Conservation (phyloP, 2,797 vertebrate species). For the Coilia nasus region DNA sequence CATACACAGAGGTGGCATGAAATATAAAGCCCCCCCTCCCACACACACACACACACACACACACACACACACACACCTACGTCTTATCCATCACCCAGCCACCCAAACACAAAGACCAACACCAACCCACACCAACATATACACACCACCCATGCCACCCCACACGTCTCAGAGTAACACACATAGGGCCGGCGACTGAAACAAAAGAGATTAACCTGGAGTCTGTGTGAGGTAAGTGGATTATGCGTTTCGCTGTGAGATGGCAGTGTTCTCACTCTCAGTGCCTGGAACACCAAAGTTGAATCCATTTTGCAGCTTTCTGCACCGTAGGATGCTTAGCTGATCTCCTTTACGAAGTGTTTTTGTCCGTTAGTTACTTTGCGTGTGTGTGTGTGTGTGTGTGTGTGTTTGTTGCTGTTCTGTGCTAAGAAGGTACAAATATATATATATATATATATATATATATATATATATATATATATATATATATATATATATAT, state of each 20-base stretch:
- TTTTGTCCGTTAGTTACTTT: too few species aligned
- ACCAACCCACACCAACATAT: too few species aligned
- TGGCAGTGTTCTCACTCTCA: neutral
- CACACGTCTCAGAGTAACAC: neutral
- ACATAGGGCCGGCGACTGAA: neutral
- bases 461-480: too few species aligned
- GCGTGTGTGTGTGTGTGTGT: too few species aligned
- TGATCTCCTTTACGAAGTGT: neutral
- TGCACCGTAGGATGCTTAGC: neutral
- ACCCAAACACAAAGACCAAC: neutral
- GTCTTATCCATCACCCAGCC: neutral
- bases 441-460: too few species aligned
- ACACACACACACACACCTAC: neutral
- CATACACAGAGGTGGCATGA: constrained; percentile 71
- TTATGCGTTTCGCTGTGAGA: neutral
- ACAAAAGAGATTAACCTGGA: constrained; percentile 23
- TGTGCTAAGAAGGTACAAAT: too few species aligned
- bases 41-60: neutral
- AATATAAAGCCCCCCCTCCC: constrained; percentile 49
- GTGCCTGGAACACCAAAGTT: neutral
- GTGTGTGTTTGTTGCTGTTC: too few species aligned
- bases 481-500: too few species aligned
- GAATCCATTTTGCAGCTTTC: neutral
- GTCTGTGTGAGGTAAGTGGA: neutral
- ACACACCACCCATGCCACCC: neutral